Evolutionary conservation across 1,140 invertebrate species (phyloP), one percentile per base, ranked within the genome.

Genomic region (Varroa destructor): DNA sequence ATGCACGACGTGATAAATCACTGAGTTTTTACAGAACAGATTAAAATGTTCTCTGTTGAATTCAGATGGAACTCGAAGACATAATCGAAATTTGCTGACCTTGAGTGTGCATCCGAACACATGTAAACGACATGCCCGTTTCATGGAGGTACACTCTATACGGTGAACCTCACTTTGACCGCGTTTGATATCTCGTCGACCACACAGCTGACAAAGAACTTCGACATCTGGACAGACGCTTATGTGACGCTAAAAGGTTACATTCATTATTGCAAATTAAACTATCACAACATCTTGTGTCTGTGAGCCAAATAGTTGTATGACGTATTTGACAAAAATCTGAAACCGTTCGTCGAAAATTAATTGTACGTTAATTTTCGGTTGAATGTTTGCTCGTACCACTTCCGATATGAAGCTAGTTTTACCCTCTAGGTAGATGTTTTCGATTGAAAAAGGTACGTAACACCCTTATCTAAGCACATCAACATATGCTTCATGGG

Each of bases 151-250:
- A 40, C 61, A 67, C 61, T 67, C 61, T 12, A 67, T 46, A 14
- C 61, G 61, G 40, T 67, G 61, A 67, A 37, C 61, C 46, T 67
- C 61, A 67, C 61, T 67, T 2, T 67, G 61, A 37, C 61, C 61
- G 14, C 61, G 61, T 67, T 67, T 67, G 61, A 67, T 67, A 8
- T 67, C 61, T 67, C 61, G 14, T 25, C 61, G 61, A 12, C 61
- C 61, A 8, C 61, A 67, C 14, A 67, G 14, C 61, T 43, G 40
- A 40, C 61, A 67, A 37, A 36, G 14, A 43, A 67, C 37, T 40
- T 67, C 61, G 3, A 67, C 61, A 14, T 67, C 61, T 2, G 61
- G 61, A 40, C 61, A 67, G 3, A 67, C 36, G 36, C 61, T 67
- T 12, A 67, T 67, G 36, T 67, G 61, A 2, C 61, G 61, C 61